Evolutionary conservation across 2,113 vertebrate species (phyloP).

Genomic region (Leucoraja erinaceus): DNA sequence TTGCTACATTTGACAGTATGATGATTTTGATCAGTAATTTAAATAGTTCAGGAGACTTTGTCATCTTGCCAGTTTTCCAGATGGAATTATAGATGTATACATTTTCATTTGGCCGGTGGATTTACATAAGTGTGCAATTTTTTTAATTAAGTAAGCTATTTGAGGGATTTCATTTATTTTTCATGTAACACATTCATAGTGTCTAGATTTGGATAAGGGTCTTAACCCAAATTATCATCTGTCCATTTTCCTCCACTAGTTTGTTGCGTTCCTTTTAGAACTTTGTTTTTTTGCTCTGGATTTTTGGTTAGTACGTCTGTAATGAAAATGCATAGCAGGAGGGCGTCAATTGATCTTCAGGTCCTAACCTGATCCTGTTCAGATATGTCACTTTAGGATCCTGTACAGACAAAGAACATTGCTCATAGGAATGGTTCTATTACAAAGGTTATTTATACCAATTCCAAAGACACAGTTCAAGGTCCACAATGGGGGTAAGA

Average conservation of each 20-base stretch:
- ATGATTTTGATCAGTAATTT: not conserved
- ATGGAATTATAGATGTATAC: not conserved
- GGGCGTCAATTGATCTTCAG: not conserved
- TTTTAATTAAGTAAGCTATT: not conserved
- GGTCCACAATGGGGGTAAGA: no score
- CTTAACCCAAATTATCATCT: no score
- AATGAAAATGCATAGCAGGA: no score
- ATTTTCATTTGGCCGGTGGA: not conserved
- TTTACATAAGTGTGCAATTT: not conserved
- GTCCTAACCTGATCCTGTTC: not conserved
- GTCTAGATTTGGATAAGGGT: not conserved
- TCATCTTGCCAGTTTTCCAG: not conserved
- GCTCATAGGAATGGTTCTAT: not conserved
- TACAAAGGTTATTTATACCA: not conserved
- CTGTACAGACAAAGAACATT: not conserved
- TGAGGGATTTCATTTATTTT: not conserved
- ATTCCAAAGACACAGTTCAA: no score
- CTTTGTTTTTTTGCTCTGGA: no score
- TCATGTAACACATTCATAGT: not conserved
- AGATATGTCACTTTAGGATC: not conserved
- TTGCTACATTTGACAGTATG: not conserved
- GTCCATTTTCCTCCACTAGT: no score
- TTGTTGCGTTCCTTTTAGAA: no score
- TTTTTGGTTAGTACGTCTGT: no score
- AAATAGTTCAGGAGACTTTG: not conserved